Percentiles rank a stretch among this genome's conserved stretches.
Evolutionary conservation across 2,797 vertebrate genomes (phyloP).

Genomic region (Eulemur rubriventer): DNA sequence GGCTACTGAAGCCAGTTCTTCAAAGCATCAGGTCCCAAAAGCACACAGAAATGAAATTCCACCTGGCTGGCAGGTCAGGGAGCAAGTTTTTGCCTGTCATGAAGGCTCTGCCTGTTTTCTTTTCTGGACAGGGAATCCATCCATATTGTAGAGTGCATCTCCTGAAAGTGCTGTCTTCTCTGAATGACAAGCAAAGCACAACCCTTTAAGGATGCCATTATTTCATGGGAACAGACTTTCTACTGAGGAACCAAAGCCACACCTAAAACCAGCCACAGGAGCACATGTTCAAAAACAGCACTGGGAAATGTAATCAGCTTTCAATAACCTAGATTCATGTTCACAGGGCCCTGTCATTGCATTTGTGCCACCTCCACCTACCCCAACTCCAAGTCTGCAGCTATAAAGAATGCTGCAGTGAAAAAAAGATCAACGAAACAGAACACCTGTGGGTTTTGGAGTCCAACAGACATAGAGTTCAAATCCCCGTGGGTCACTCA

Average conservation of each 20-base stretch:
- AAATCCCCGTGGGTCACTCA: neutral
- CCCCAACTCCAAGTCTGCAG: neutral
- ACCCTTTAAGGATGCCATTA: neutral
- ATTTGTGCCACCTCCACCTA: neutral
- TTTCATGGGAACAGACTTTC: conserved; percentile 18
- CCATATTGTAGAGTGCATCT: neutral
- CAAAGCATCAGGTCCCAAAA: neutral
- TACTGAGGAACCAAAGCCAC: conserved; percentile 14
- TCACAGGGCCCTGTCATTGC: neutral
- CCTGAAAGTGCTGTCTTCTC: neutral
- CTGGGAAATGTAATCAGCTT: neutral
- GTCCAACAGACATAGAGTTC: neutral
- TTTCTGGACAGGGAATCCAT: neutral
- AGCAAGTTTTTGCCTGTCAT: neutral
- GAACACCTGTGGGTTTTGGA: neutral
- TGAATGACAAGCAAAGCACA: neutral
- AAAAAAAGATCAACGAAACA: neutral
- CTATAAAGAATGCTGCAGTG: neutral
- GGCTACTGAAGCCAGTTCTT: conserved; percentile 15
- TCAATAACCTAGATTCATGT: neutral
- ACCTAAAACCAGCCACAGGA: neutral
- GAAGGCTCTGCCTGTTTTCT: neutral
- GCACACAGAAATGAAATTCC: conserved; percentile 25
- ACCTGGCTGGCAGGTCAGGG: neutral
- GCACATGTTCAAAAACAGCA: neutral